Base-by-base conservation (phyloP, 2,888 invertebrate genomes). In the Brachylomia viminalis region DNA sequence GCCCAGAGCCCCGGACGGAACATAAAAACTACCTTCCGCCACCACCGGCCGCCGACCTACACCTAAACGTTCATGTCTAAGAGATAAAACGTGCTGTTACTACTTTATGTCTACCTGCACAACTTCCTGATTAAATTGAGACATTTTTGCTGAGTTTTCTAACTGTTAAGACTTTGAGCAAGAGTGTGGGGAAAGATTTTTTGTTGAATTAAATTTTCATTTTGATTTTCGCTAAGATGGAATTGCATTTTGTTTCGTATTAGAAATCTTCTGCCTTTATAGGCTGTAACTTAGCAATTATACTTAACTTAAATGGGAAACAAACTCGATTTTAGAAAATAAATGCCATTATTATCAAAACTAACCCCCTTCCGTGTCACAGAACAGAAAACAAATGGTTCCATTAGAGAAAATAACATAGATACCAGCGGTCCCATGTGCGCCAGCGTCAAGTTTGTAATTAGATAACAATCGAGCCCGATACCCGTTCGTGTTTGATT, bases 381-480 rank as follows among this genome's bases (percentile, higher is more conserved):
- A 88, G 86, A 91, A 89, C 87, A 87, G 88, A 88, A 91, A 91
- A 93, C 91, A 92, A 92, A 93, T 92, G 90, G 91, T 91, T 90
- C 92, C 92, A 93, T 94, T 93, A 92, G 90, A 93, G 90, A 89
- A 91, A 92, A 93, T 92, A 94, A 92, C 91, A 89, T 90, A 92
- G 90, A 89, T 91, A 90, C 87, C 67, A 82, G 49, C 74, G 87
- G 93, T 93, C 95, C 95, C 95, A 93, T 91, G 95, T 93, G 94
- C 92, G 88, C 90, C 88, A 89, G 90, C 92, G 91, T 93, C 94
- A 92, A 94, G 91, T 94, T 94, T 91, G 94, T 96, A 95, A 95
- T 95, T 95, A 95, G 95, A 95, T 96, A 94, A 95, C 94, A 92
- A 95, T 96, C 95, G 92, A 94, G 90, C 91, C 79, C 86, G 85